Base-by-base conservation (phyloP, 2,113 vertebrate genomes). In the Numida meleagris region DNA sequence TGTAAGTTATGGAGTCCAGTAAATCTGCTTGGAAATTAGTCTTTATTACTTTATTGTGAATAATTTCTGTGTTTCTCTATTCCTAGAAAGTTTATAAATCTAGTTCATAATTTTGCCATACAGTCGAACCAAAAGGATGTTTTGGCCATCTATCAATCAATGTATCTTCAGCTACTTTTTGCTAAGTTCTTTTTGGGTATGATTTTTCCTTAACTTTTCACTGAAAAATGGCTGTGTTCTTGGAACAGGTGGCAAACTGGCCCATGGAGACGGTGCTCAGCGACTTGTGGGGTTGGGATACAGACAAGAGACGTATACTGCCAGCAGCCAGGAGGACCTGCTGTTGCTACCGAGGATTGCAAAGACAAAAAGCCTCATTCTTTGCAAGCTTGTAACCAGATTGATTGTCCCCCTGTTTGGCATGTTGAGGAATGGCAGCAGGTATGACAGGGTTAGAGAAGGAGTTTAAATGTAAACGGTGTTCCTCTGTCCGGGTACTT, bases 261-360 rank as follows among this genome's bases (percentile, higher is more conserved):
- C 3, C 87, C 96, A 6, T 99, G 99, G 99, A 98, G 97, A 14
- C 82, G 77, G 73, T 99, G 99, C 96, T 99, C 99, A 0, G 98
- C 98, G 0, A 98, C 98, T 9, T 99, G 99, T 1, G 99, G 99
- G 1, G 98, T 99, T 20, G 99, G 99, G 31, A 98, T 99, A 82
- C 99, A 98, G 96, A 99, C 97, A 1, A 97, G 99, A 57, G 98
- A 97, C 0, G 98, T 99, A 42, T 88, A 87, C 78, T 99, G 99
- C 93, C 98, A 97, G 75, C 97, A 97, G 45, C 96, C 96, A 0
- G 97, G 96, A 61, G 97, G 91, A 1, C 59, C 97, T 17, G 81
- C 95, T 6, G 82, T 93, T 17, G 90, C 98, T 50, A 46, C 97
- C 1, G 97, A 96, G 7, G 94, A 96, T 4, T 99, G 99, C 96